Conservation (phyloP, 2,888 invertebrate species). For the Oscheius onirici region DNA sequence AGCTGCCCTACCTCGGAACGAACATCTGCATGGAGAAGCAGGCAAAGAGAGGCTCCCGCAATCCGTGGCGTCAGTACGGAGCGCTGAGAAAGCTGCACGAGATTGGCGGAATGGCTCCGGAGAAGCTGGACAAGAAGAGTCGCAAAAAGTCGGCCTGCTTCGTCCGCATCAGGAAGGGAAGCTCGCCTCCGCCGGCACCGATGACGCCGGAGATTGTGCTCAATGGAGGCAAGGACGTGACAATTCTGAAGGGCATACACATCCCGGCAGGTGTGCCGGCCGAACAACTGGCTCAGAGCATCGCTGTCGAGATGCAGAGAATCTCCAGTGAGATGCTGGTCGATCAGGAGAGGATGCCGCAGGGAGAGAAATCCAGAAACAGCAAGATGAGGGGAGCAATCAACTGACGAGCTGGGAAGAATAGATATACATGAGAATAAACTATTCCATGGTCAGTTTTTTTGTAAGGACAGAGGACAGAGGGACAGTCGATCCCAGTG, state of each 20-base stretch:
- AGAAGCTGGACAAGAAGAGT: constrained; percentile 17
- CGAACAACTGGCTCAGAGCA: neutral
- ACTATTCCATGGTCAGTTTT: too few relatives aligned
- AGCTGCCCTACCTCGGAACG: constrained; percentile 12
- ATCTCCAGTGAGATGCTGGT: too few relatives aligned
- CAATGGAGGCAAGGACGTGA: constrained; percentile 15
- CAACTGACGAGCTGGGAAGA: too few relatives aligned
- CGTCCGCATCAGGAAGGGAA: neutral
- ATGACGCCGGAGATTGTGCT: constrained; percentile 20
- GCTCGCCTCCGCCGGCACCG: constrained; percentile 8
- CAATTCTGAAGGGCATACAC: constrained; percentile 4
- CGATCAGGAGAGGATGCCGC: too few relatives aligned
- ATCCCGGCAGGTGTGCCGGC: constrained; percentile 8
- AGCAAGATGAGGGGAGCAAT: too few relatives aligned
- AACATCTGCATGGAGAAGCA: constrained; percentile 18
- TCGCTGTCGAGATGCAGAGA: too few relatives aligned
- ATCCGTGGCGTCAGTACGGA: constrained; percentile 27
- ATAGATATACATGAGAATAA: too few relatives aligned
- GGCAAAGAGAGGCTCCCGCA: constrained; percentile 11
- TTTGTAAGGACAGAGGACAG: too few relatives aligned
- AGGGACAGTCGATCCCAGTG: too few relatives aligned
- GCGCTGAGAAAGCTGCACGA: constrained; percentile 21
- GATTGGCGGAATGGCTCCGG: constrained; percentile 25
- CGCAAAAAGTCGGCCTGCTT: constrained; percentile 5
- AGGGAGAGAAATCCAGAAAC: too few relatives aligned